Evolutionary conservation across 2,113 vertebrate species (phyloP).

Genomic region (Lophura nycthemera): DNA sequence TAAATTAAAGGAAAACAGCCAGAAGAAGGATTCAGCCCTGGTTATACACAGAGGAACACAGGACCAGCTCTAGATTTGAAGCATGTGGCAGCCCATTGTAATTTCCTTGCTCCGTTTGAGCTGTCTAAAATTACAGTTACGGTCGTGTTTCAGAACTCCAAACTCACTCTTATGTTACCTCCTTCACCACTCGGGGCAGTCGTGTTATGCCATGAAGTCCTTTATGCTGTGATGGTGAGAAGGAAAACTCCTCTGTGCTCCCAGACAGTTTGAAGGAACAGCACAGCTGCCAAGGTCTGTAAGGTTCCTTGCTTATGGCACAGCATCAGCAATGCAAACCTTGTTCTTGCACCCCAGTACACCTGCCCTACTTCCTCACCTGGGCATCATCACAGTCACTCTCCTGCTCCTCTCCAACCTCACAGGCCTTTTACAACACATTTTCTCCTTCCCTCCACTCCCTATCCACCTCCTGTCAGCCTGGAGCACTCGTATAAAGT

Average conservation of each 20-base stretch:
- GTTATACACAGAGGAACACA: background rate
- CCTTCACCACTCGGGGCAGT: background rate
- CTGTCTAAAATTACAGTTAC: background rate
- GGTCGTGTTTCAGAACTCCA: background rate
- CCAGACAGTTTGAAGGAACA: background rate
- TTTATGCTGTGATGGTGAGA: background rate
- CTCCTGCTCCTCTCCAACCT: rapidly evolving
- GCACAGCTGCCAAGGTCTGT: background rate
- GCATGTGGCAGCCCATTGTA: background rate
- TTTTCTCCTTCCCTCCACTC: background rate
- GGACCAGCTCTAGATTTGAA: conserved; percentile 7
- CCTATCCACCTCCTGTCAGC: conserved; percentile 35
- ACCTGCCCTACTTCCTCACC: background rate
- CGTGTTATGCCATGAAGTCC: background rate
- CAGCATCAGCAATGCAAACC: background rate
- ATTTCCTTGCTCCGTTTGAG: background rate
- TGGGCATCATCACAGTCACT: background rate
- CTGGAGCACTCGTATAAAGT: background rate
- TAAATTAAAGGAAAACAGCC: conserved; percentile 35
- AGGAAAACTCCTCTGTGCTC: background rate
- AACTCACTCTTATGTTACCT: background rate
- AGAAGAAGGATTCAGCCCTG: conserved; percentile 12
- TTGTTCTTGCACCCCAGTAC: background rate
- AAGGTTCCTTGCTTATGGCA: background rate
- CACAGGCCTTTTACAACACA: background rate